phyloP scores from a whole-genome alignment of 2,113 vertebrate species.

The Heterocephalus glaber region DNA sequence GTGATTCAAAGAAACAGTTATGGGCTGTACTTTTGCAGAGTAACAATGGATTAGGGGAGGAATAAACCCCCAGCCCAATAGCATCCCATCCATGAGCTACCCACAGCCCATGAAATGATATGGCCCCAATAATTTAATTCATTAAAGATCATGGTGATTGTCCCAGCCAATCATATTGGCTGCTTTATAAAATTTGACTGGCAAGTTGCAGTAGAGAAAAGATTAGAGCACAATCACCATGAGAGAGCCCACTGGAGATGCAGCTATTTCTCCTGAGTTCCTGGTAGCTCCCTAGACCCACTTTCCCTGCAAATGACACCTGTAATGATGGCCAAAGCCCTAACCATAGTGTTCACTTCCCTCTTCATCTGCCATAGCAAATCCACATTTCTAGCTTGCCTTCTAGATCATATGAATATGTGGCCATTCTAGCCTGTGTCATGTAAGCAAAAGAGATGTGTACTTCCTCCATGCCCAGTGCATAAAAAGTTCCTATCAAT shows the following conservation, averaged over 20 bases:
- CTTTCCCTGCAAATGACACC: neutral
- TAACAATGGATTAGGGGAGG: neutral
- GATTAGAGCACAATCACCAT: neutral
- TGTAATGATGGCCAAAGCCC: neutral
- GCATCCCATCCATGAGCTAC: neutral
- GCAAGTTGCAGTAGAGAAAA: neutral
- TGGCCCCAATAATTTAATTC: constrained; percentile 6
- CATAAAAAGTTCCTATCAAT: neutral
- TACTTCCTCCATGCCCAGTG: neutral
- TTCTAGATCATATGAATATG: neutral
- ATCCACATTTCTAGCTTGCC: neutral
- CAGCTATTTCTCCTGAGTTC: neutral
- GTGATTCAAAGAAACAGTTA: neutral
- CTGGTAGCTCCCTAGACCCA: neutral
- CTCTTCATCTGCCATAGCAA: neutral
- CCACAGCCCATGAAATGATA: neutral
- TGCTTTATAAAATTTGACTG: neutral
- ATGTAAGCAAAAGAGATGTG: neutral
- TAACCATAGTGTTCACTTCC: neutral
- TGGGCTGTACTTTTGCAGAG: neutral
- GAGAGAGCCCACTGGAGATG: neutral
- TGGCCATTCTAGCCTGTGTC: neutral
- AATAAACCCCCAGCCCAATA: neutral
- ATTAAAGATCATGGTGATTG: neutral
- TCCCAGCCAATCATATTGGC: neutral